Conservation (phyloP, 2,888 invertebrate species). For the Drosophila peninsularis region DNA sequence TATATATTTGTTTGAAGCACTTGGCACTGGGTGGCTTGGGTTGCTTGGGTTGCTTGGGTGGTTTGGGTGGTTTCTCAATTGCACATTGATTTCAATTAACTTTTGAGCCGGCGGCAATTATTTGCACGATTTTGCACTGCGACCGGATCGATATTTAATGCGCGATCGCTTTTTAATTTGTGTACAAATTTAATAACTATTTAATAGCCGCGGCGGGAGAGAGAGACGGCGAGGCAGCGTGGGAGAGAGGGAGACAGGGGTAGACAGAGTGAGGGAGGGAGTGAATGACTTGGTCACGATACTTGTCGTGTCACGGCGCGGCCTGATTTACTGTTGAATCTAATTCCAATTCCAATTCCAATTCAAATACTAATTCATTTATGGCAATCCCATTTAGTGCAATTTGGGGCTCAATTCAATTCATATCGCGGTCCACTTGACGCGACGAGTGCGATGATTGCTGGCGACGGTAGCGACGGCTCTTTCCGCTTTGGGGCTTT, state of each 20-base stretch:
- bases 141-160: conserved; percentile 69
- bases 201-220: conserved; percentile 9
- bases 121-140: conserved; percentile 54
- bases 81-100: conserved; percentile 61
- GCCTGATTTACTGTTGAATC: conserved; percentile 45
- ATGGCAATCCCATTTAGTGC: conserved; percentile 31
- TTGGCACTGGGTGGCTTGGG: conserved; percentile 6
- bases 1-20: not conserved
- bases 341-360: conserved; percentile 50
- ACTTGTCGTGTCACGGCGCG: conserved; percentile 29
- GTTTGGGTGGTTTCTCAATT: conserved; percentile 19
- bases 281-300: conserved; percentile 32
- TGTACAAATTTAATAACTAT: conserved; percentile 53
- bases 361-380: conserved; percentile 55
- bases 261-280: not conserved
- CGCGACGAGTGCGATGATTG: conserved; percentile 22
- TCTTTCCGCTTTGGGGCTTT: conserved; percentile 31
- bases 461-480: conserved; percentile 31
- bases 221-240: not conserved
- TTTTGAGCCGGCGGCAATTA: conserved; percentile 56
- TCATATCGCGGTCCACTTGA: conserved; percentile 39
- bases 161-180: conserved; percentile 77
- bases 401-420: conserved; percentile 23
- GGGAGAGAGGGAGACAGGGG: not conserved
- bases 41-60: not conserved